Base-by-base conservation (phyloP, 1,140 invertebrate species). In the Acromyrmex charruanus region DNA sequence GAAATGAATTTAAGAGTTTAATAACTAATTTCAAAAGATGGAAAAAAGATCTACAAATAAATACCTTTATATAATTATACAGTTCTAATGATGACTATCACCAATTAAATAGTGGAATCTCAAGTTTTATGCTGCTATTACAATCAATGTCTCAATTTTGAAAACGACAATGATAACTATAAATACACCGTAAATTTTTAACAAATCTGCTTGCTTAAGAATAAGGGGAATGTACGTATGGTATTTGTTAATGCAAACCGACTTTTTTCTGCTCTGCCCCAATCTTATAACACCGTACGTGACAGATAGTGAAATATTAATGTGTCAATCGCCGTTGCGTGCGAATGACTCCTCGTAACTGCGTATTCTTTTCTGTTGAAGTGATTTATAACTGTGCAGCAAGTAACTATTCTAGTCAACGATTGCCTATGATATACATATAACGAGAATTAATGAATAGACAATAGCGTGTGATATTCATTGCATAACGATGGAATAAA, bases 371-470 rank as follows among this genome's bases (percentile, higher is more conserved):
- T 77, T 79, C 51, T 86, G 86, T 81, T 35, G 55, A 87, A 81
- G 31, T 87, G 69, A 85, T 82, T 90, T 90, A 90, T 49, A 90
- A 84, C 6, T 75, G 66, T 53, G 77, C 35, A 53, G 68, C 82
- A 85, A 77, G 35, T 69, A 86, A 84, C n/a, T 65, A 79, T 87
- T 89, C 77, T 87, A 85, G 77, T 91, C 69, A 85, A 51, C 66
- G 44, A 81, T 77, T 87, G 55, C 58, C 51, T 89, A 75, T 59
- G 58, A 75, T 65, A 79, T 55, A 90, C 49, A 68, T 16, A 39
- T 39, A 31, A 80, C 0, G 16, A 86, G 35, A 89, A 77, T 88
- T 86, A 89, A 82, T 39, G 39, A 75, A 39, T 89, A 55, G 55
- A 35, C 65, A 53, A 39, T 58, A 72, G 39, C 61, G 80, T 49